phyloP scores from a whole-genome alignment of 2,888 invertebrate species.

The Eupithecia exiguata region DNA sequence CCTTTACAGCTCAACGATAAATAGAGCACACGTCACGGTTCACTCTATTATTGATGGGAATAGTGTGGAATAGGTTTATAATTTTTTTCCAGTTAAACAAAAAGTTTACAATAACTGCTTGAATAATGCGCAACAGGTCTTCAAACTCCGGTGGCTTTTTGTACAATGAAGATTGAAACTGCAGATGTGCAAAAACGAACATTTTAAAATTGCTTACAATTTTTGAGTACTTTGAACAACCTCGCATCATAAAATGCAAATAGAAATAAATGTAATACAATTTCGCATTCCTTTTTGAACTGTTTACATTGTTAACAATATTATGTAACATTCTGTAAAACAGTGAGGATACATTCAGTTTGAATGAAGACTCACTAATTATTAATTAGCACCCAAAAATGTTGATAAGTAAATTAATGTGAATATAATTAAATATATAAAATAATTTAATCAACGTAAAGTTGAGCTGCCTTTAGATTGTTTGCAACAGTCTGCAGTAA shows the following conservation, averaged over 20 bases:
- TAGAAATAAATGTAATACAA: background rate
- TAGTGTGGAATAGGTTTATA: constrained; percentile 37
- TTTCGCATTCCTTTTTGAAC: constrained; percentile 19
- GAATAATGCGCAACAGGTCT: background rate
- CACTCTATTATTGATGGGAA: constrained; percentile 27
- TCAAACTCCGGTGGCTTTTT: background rate
- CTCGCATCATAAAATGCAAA: constrained; percentile 10
- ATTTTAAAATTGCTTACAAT: constrained; percentile 12
- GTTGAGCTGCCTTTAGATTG: no score
- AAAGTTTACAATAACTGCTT: background rate
- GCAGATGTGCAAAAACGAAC: no score
- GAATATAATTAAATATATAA: no score
- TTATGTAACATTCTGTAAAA: no score
- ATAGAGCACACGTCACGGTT: constrained; percentile 32
- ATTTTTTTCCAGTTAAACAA: background rate
- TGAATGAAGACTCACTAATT: no score
- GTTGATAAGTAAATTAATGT: no score
- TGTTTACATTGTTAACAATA: constrained; percentile 23
- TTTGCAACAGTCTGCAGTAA: no score
- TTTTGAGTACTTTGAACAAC: constrained; percentile 19
- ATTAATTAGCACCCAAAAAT: no score
- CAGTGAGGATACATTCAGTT: no score
- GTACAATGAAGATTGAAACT: background rate
- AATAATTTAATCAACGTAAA: no score
- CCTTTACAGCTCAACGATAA: constrained; percentile 32